These are phyloP conservation scores for Eulithis prunata DNA, from an alignment of 2,888 invertebrate species.

Conservation along the genomic window DNA sequence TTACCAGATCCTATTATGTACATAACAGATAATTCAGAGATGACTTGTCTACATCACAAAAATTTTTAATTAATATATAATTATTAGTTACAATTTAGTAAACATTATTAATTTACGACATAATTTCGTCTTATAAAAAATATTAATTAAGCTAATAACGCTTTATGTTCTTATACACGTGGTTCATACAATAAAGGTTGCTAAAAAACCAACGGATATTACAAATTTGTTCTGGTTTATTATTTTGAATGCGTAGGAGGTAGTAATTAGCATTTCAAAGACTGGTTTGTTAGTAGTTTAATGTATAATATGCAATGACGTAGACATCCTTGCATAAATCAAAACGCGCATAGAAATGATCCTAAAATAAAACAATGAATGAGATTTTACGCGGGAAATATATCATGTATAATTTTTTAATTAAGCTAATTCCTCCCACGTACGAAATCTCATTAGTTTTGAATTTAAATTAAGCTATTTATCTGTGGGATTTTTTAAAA, in stretches of 20 bases:
- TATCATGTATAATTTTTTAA: constrained; percentile 32
- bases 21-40: too few species aligned
- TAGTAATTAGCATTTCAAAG: constrained; percentile 57
- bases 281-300: constrained; percentile 34
- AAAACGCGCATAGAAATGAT: constrained; percentile 9
- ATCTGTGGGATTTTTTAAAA: constrained; percentile 30
- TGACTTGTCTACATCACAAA: too few species aligned
- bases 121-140: too few species aligned
- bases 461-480: constrained; percentile 4
- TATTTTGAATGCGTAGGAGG: constrained; percentile 47
- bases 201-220: constrained; percentile 23
- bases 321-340: constrained; percentile 22
- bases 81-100: too few species aligned
- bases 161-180: constrained; percentile 45
- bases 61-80: too few species aligned
- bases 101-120: too few species aligned
- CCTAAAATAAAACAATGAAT: constrained; percentile 11
- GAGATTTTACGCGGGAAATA: constrained; percentile 37
- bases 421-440: constrained; percentile 3
- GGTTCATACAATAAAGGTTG: constrained; percentile 35
- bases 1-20: too few species aligned
- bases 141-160: too few species aligned
- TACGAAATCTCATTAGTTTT: constrained; percentile 9
- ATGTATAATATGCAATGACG: constrained; percentile 43
- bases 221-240: constrained; percentile 62